Conservation (phyloP, 2,113 vertebrate species). For the Erythrolamprus reginae region DNA sequence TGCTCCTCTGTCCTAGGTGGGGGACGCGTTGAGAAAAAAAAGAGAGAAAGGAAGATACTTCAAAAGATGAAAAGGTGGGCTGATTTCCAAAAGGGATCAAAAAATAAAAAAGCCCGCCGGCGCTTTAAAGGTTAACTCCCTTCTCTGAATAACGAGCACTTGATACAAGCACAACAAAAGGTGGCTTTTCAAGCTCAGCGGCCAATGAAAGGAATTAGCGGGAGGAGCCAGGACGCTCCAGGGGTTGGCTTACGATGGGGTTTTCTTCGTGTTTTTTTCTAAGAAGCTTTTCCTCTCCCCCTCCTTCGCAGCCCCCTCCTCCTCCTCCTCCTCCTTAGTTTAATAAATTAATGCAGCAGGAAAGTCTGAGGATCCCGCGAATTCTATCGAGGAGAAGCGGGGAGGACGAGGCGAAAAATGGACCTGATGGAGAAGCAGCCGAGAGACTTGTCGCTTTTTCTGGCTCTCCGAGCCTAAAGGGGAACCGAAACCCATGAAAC, state of each 20-base stretch:
- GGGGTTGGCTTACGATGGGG: slow-evolving; percentile 47
- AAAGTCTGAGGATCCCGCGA: slow-evolving; percentile 73
- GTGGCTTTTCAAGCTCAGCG: slow-evolving; percentile 55
- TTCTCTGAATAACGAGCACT: slow-evolving; percentile 62
- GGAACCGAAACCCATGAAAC: slow-evolving; percentile 70
- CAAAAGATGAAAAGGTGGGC: slow-evolving; percentile 25
- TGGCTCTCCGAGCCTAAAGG: slow-evolving; percentile 57
- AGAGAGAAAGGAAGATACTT: slow-evolving; percentile 42
- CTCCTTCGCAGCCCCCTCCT: background rate
- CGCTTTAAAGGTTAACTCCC: slow-evolving; percentile 65
- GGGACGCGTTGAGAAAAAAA: slow-evolving; percentile 25
- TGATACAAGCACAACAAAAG: slow-evolving; percentile 66
- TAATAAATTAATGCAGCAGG: slow-evolving; percentile 99
- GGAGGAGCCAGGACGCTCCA: slow-evolving; percentile 78
- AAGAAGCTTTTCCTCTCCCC: background rate
- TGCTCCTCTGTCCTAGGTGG: background rate
- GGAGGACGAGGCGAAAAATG: slow-evolving; percentile 69
- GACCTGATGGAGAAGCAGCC: slow-evolving; percentile 54
- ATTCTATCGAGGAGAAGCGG: slow-evolving; percentile 56
- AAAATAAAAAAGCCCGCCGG: slow-evolving; percentile 37
- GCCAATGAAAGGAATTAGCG: slow-evolving; percentile 79
- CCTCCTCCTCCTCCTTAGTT: slow-evolving; percentile 75
- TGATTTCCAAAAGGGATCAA: background rate
- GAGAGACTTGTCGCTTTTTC: slow-evolving; percentile 38
- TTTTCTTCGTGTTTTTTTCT: slow-evolving; percentile 49